These are phyloP conservation scores for Bombus soroeensis DNA, from an alignment of 1,140 invertebrate genomes.

Conservation along the genomic window DNA sequence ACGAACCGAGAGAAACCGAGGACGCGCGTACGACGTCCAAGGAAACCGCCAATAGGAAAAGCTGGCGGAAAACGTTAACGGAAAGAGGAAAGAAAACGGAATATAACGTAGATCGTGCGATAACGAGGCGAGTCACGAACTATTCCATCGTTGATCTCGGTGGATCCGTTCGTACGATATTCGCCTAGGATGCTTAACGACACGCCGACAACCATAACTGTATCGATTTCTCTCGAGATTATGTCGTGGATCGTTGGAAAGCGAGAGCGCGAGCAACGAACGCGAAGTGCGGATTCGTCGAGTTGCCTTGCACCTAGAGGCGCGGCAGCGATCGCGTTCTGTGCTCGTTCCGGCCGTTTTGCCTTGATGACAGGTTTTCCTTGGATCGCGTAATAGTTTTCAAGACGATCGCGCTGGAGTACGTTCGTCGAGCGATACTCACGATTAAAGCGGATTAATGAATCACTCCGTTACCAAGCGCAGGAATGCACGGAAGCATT, in stretches of 20 bases:
- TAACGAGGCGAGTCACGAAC: not conserved
- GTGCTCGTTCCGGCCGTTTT: too few species aligned
- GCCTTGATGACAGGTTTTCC: not conserved
- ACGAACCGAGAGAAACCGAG: not conserved
- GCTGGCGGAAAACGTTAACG: not conserved
- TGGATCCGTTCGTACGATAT: not conserved
- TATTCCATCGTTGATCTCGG: too few species aligned
- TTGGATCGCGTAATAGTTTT: not conserved
- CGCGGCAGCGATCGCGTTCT: not conserved
- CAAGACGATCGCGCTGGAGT: not conserved
- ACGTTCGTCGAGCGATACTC: not conserved
- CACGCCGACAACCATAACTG: not conserved
- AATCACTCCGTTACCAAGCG: slow-evolving; percentile 3
- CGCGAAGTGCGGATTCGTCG: not conserved
- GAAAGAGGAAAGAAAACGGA: not conserved
- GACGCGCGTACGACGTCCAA: not conserved
- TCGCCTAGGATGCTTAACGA: not conserved
- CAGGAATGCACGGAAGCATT: not conserved
- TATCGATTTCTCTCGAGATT: slow-evolving; percentile 30
- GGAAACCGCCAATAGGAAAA: not conserved
- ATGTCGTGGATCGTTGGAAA: slow-evolving; percentile 41
- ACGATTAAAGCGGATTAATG: not conserved
- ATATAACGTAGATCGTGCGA: not conserved
- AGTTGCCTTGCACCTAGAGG: not conserved
- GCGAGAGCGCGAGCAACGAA: too few species aligned